Conservation (phyloP, 2,797 vertebrate genomes). For the Poeciliopsis gracilis region DNA sequence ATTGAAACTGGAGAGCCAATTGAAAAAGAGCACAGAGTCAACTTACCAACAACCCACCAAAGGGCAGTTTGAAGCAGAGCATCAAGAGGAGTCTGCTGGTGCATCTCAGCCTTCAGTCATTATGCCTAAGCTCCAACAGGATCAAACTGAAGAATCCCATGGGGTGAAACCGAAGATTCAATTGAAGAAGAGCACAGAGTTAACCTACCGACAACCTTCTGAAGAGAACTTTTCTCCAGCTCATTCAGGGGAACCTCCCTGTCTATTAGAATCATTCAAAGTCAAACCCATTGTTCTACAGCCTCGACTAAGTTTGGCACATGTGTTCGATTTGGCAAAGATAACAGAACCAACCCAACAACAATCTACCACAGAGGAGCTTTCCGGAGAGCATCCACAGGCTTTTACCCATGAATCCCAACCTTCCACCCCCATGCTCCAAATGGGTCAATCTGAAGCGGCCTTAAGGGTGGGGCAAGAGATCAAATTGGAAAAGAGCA, state of each 20-base stretch:
- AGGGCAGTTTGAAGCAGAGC: too few species aligned
- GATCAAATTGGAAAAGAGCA: too few species aligned
- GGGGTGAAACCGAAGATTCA: slow-evolving; percentile 7
- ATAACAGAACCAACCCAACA: neutral
- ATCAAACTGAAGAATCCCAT: too few species aligned
- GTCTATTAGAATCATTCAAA: fast-evolving
- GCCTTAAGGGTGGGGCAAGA: too few species aligned
- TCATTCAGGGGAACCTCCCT: too few species aligned
- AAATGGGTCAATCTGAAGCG: neutral
- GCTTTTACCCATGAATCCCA: neutral
- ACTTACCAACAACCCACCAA: too few species aligned
- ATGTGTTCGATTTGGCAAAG: slow-evolving; percentile 14
- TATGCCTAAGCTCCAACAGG: neutral
- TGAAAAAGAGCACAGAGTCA: neutral
- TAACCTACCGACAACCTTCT: too few species aligned
- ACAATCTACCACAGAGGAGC: neutral
- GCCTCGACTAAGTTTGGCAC: neutral
- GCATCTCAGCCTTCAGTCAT: neutral
- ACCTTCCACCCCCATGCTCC: neutral
- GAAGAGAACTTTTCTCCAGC: neutral
- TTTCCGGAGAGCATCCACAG: neutral
- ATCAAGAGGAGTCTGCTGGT: too few species aligned
- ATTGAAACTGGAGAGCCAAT: neutral
- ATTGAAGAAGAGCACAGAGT: neutral
- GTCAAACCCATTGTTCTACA: neutral